Base-by-base conservation (phyloP, 2,888 invertebrate species). In the Noctua comes region DNA sequence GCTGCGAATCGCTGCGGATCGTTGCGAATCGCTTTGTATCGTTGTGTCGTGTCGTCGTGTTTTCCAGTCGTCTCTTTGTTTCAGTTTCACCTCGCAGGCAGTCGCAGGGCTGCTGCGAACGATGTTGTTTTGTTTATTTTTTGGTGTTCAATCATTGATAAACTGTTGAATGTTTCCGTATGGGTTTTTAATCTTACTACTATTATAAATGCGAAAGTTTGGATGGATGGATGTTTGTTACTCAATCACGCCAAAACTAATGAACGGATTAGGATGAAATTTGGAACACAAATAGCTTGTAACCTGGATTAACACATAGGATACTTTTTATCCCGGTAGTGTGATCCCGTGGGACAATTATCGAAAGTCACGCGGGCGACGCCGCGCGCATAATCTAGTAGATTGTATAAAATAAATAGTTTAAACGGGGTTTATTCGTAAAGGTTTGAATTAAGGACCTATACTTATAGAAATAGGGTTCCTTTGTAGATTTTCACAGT, bases 21-120 rank as follows among this genome's bases (percentile, higher is more conserved):
- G 83, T n/a, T 57, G 36, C 59, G 73, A 71, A 48, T 83, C 83
- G 79, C 57, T 80, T 76, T 76, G 77, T 77, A 62, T 79, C 73
- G 83, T 80, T 76, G 76, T 80, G 78, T 82, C 76, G 79, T 79
- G 79, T 71, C 79, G 79, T 68, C 80, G 75, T 82, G 80, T 84
- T 81, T 75, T 76, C 84, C 70, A 64, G 62, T 75, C 70, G 68
- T 59, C 69, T 80, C 80, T 80, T 86, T 84, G 83, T 88, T 87
- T 82, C 82, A 80, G 77, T 82, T 87, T 78, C 64, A 70, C 65
- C 64, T 64, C 64, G 64, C 62, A 62, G 62, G 10, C 62, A 1
- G 31, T n/a, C 24, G 13, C 64, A 88, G 88, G 88, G 88, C 13
- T 88, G 85, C 18, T 73, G 54, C 48, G n/a, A 0, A 10, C 16